Evolutionary conservation across 2,113 vertebrate species (phyloP).

Genomic region (Mobula birostris): DNA sequence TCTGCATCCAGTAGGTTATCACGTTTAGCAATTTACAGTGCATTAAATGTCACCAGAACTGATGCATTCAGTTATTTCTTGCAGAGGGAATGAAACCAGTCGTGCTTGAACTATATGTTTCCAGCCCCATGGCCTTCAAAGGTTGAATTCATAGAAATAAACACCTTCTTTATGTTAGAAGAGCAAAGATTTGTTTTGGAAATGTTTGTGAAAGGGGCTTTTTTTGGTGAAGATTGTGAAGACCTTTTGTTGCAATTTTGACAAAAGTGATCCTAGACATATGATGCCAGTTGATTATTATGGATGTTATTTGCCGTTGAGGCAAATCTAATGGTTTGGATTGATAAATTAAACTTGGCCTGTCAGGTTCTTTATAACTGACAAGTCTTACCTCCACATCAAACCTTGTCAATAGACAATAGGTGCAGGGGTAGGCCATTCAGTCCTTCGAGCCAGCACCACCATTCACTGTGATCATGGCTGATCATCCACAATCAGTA

Average conservation of each 20-base stretch:
- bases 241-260: background rate
- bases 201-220: background rate
- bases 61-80: conserved; percentile 8
- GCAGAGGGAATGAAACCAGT: background rate
- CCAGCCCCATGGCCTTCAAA: background rate
- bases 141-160: background rate
- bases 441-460: too few species aligned
- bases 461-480: too few species aligned
- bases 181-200: background rate
- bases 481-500: too few species aligned
- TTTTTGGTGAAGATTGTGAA: background rate
- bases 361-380: too few species aligned
- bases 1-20: background rate
- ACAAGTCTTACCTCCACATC: too few species aligned
- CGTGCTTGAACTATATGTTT: background rate
- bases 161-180: background rate
- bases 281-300: background rate
- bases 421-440: too few species aligned
- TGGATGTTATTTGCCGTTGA: background rate
- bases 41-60: background rate
- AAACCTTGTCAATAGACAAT: too few species aligned
- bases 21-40: background rate
- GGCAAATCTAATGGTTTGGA: background rate
- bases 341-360: too few species aligned
- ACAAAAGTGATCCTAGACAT: background rate